Base-by-base conservation (phyloP, 2,888 invertebrate species). In the Helobdella robusta region DNA sequence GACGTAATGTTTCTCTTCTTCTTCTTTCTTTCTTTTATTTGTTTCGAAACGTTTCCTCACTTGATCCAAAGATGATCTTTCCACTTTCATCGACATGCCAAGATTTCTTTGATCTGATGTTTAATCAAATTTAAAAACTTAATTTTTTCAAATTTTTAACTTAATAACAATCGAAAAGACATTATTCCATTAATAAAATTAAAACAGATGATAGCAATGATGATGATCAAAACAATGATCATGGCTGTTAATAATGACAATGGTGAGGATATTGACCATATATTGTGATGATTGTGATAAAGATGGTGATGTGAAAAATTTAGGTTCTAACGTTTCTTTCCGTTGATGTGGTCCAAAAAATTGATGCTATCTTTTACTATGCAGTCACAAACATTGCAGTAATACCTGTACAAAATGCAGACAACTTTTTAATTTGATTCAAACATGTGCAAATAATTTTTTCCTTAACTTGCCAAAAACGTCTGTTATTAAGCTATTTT, bases 301-400 rank as follows among this genome's bases (percentile, higher is more conserved):
- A n/a, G n/a, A n/a, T n/a, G n/a, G n/a, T n/a, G n/a, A n/a, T n/a
- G n/a, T n/a, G n/a, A n/a, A n/a, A n/a, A n/a, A n/a, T n/a, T n/a
- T n/a, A 40, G 18, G 40, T 40, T 8, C 44, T 40, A 11, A 60
- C 60, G 98, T 83, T 97, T 98, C 76, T 97, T 98, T 72, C 98
- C 98, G 86, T 98, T 98, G 75, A 99, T 97, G 79, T 98, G 98
- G 78, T 99, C 98, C 74, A 99, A 82, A 76, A 97, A 99, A 78
- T 99, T 99, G 68, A 99, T 98, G 0, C 94, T 95, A 82, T 99
- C 97, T 81, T 98, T 99, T 32, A 99, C 95, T 70, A 97, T 93
- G 83, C 98, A 99, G 79, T 99, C 98, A 75, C 98, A 98, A 0
- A 97, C 95, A 86, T 99, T 95, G 82, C 98, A 99, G 78, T 97